Evolutionary conservation across 2,888 invertebrate species (phyloP).

Genomic region (Archaeoteleia sp.): DNA sequence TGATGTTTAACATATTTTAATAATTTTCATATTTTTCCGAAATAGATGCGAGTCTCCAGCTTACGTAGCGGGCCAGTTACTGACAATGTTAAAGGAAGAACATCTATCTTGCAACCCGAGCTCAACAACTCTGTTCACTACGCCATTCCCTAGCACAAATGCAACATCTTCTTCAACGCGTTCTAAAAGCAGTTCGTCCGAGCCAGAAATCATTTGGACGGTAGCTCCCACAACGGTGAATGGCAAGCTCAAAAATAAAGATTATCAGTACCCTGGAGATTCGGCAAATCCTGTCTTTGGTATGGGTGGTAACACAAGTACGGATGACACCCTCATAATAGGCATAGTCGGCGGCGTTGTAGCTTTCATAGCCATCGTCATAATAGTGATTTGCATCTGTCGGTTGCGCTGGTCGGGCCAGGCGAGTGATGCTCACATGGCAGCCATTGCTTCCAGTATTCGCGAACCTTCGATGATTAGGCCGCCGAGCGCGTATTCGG

Average conservation of each 20-base stretch:
- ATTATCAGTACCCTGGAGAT: constrained; percentile 77
- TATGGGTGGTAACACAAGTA: constrained; percentile 80
- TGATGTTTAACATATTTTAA: no score
- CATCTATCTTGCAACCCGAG: constrained; percentile 86
- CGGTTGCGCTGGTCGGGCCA: constrained; percentile 81
- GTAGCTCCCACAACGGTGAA: constrained; percentile 83
- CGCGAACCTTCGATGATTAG: constrained; percentile 71
- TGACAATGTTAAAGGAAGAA: constrained; percentile 87
- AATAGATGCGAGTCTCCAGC: constrained; percentile 83
- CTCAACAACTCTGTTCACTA: constrained; percentile 76
- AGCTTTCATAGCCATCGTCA: constrained; percentile 90
- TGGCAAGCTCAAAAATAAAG: constrained; percentile 77
- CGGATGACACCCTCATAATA: constrained; percentile 94
- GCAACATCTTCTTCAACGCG: constrained; percentile 75
- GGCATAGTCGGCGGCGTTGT: constrained; percentile 96
- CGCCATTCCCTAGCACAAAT: constrained; percentile 71
- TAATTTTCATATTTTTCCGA: constrained; percentile 2
- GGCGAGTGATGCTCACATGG: constrained; percentile 67
- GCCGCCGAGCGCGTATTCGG: constrained; percentile 68
- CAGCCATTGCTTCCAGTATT: constrained; percentile 68
- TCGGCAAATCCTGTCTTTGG: constrained; percentile 60
- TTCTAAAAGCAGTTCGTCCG: constrained; percentile 77
- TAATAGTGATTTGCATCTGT: constrained; percentile 92
- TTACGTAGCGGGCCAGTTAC: constrained; percentile 81
- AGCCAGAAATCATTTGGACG: constrained; percentile 94